Base-by-base conservation (phyloP, 2,797 vertebrate species). In the Chanos chanos region DNA sequence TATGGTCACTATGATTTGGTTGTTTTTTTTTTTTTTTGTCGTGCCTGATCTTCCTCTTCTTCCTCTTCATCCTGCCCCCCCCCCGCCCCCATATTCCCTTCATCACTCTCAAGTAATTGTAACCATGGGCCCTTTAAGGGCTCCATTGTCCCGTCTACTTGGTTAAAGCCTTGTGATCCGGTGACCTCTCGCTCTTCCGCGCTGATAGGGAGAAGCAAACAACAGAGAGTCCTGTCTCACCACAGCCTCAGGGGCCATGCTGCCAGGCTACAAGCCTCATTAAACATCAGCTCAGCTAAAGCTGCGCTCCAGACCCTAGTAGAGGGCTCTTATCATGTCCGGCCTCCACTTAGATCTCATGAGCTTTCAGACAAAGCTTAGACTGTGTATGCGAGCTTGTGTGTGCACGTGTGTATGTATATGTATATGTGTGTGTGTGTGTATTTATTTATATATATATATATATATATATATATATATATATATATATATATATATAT, bases 381-480 rank as follows among this genome's bases (percentile, higher is more conserved):
- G 5, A 7, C 9, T 5, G 43, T 24, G 43, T 24, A 43, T n/a
- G 3, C 5, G 22, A 28, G 4, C 15, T 8, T 28, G 1, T 27
- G 12, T 24, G 44, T 24, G n/a, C 30, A 15, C 30, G 48, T n/a
- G 21, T 13, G 22, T 25, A 24, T 19, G 36, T 55, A 52, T 39
- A 27, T 22, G 7, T 53, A 44, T 40, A 24, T 22, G 18, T 53
- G 45, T 66, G 31, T 41, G 54, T 22, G 54, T 57, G 6, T 45
- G 55, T 44, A 28, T 47, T n/a, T 24, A n/a, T 22, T 39, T 21
- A 27, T 57, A 54, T 44, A 54, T 31, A 40, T 31, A 25, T 31
- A 16, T 28, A 47, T 18, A 52, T 27, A 34, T 40, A 34, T 39
- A 28, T 16, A 27, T 7, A 34, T 18, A 30, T 34, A 3, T 33